Conservation (phyloP, 1,140 invertebrate genomes). For the Bombus turneri region DNA sequence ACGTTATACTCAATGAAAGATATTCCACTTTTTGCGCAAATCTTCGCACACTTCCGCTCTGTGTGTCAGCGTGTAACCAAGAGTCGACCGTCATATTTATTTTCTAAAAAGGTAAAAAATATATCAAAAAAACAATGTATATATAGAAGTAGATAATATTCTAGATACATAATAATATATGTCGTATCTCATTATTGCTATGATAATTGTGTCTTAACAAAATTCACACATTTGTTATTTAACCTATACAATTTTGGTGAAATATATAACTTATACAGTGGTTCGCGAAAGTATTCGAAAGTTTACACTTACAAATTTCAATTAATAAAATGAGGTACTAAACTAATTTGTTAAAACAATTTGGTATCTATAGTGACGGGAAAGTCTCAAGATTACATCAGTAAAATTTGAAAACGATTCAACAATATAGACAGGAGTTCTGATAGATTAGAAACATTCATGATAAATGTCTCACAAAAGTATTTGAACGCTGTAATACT, state of each 20-base stretch:
- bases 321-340: no score
- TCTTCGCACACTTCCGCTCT: slow-evolving; percentile 10
- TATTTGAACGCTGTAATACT: no score
- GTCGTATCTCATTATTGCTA: background rate
- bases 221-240: slow-evolving; percentile 2
- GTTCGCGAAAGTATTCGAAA: no score
- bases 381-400: no score
- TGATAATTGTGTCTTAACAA: background rate
- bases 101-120: slow-evolving; percentile 32
- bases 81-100: slow-evolving; percentile 16
- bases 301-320: no score
- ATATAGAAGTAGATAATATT: background rate
- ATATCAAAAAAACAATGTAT: background rate
- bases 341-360: no score
- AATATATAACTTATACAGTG: background rate
- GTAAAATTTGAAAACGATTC: no score
- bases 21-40: slow-evolving; percentile 49
- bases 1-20: slow-evolving; percentile 42
- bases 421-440: no score
- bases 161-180: slow-evolving; percentile 1
- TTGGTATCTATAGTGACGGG: no score
- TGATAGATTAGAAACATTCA: no score
- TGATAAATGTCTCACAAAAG: no score
- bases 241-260: slow-evolving; percentile 39
- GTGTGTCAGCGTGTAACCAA: slow-evolving; percentile 13